These are phyloP conservation scores for Apotomis betuletana DNA, from an alignment of 2,888 invertebrate species.

Conservation along the genomic window DNA sequence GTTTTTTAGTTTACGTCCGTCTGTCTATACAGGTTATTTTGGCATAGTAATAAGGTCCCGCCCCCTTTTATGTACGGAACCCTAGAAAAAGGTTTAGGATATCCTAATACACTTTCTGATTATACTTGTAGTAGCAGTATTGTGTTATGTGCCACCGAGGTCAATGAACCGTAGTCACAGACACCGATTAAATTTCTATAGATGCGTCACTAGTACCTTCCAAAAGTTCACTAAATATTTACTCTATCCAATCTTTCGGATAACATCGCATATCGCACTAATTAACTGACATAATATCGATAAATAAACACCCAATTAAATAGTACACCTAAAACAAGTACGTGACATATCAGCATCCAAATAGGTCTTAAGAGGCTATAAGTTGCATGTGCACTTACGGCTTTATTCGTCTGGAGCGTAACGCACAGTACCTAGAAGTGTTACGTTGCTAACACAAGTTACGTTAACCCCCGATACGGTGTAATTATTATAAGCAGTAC, in stretches of 20 bases:
- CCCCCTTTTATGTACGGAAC: too few species aligned
- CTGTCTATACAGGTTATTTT: neutral
- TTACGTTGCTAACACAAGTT: conserved; percentile 24
- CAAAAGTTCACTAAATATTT: conserved; percentile 9
- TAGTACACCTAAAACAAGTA: conserved; percentile 5
- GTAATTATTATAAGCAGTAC: conserved; percentile 4
- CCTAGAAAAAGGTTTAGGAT: too few species aligned
- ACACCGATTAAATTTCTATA: too few species aligned
- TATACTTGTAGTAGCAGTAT: too few species aligned
- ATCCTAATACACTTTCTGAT: too few species aligned
- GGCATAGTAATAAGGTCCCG: too few species aligned
- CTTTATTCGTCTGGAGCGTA: neutral
- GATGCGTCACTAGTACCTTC: neutral
- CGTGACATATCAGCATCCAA: neutral
- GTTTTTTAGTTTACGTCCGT: neutral
- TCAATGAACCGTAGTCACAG: too few species aligned
- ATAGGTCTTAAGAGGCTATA: conserved; percentile 11
- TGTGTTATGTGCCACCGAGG: too few species aligned
- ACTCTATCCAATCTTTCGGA: neutral
- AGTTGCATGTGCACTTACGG: neutral
- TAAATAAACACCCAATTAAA: conserved; percentile 21
- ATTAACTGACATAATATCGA: conserved; percentile 26
- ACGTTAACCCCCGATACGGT: conserved; percentile 30
- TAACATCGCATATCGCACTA: conserved; percentile 25
- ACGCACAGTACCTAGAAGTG: neutral